Evolutionary conservation across 2,888 invertebrate genomes (phyloP).

Genomic region (Pimpla rufipes): DNA sequence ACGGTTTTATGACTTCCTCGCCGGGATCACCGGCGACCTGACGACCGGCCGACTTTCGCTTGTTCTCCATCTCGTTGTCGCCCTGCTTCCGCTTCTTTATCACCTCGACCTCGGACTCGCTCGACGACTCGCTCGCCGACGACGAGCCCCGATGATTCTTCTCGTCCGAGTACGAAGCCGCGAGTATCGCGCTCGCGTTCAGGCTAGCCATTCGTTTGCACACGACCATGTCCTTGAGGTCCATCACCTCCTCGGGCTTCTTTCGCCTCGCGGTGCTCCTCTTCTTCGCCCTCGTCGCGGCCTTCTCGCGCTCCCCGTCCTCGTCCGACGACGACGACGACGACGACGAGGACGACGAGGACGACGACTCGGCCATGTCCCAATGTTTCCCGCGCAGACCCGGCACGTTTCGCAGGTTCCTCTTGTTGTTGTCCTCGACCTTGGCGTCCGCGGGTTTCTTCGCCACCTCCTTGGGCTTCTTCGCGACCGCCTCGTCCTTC

Average conservation of each 20-base stretch:
- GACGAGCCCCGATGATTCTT: constrained; percentile 87
- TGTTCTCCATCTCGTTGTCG: constrained; percentile 80
- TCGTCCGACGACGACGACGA: constrained; percentile 80
- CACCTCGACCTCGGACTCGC: constrained; percentile 82
- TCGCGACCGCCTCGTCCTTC: constrained; percentile 45
- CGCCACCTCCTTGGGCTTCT: too few relatives aligned
- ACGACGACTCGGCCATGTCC: constrained; percentile 91
- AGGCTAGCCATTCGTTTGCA: constrained; percentile 96
- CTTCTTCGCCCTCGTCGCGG: constrained; percentile 79
- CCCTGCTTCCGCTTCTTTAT: constrained; percentile 81
- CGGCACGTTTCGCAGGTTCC: constrained; percentile 90
- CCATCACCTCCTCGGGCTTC: constrained; percentile 88
- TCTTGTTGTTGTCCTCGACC: constrained; percentile 87
- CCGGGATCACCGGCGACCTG: constrained; percentile 74
- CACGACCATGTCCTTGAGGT: constrained; percentile 94
- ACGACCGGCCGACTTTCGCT: constrained; percentile 77
- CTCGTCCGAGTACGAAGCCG: constrained; percentile 93
- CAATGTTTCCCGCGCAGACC: constrained; percentile 93
- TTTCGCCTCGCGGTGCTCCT: constrained; percentile 80
- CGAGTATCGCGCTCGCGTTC: constrained; percentile 95
- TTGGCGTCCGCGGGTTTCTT: constrained; percentile 70
- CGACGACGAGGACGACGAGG: constrained; percentile 86
- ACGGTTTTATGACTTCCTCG: constrained; percentile 83
- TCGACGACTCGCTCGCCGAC: constrained; percentile 87
- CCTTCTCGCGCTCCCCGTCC: constrained; percentile 78